Percentiles rank a stretch among this genome's conserved stretches.
Conservation (phyloP, 2,888 invertebrate genomes). For the Leptinotarsa juncta region DNA sequence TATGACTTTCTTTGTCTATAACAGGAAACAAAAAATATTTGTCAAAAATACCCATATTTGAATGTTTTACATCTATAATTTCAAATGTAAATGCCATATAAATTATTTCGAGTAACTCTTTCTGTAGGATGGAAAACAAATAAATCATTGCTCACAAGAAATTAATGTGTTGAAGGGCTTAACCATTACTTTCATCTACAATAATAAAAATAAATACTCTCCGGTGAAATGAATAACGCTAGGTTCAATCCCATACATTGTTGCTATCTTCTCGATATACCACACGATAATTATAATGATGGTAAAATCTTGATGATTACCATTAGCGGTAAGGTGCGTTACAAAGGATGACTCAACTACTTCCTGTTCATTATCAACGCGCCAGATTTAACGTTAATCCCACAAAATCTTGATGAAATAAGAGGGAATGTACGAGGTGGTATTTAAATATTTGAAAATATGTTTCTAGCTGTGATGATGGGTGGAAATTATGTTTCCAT, state of each 20-base stretch:
- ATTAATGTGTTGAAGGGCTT: constrained; percentile 6
- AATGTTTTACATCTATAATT: neutral
- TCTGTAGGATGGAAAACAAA: constrained; percentile 14
- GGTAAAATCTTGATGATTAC: neutral
- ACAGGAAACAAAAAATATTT: too few species aligned
- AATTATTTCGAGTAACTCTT: neutral
- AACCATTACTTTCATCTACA: neutral
- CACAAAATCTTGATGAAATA: neutral
- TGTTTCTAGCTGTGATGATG: neutral
- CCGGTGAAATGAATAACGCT: constrained; percentile 2
- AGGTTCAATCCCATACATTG: neutral
- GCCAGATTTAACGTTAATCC: constrained; percentile 7
- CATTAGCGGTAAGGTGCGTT: constrained; percentile 11
- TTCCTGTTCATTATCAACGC: constrained; percentile 17
- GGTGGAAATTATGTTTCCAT: too few species aligned
- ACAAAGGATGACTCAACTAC: constrained; percentile 16
- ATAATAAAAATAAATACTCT: constrained; percentile 11
- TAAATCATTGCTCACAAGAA: constrained; percentile 14
- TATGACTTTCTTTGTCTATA: too few species aligned
- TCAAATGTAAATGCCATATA: neutral
- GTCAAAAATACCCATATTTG: too few species aligned
- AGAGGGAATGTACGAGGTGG: neutral
- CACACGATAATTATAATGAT: constrained; percentile 15
- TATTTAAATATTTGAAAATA: neutral
- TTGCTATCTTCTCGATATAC: constrained; percentile 3